phyloP scores from a whole-genome alignment of 1,140 invertebrate genomes.

The Bombus superbus region DNA sequence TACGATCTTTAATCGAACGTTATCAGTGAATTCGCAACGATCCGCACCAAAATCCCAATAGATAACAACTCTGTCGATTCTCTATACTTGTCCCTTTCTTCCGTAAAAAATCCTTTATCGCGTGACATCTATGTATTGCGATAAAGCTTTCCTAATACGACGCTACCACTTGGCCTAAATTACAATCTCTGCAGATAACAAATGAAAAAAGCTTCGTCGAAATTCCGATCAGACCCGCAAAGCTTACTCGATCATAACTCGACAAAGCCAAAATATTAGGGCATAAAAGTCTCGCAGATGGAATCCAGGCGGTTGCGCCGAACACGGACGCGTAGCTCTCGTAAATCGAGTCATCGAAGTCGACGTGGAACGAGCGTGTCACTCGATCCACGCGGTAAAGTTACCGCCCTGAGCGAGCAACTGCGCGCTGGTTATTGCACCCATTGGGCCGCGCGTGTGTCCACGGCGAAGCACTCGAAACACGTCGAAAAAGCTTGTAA shows the following conservation, averaged over 20 bases:
- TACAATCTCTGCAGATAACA: neutral
- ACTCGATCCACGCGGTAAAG: slow-evolving; percentile 9
- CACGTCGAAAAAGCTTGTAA: neutral
- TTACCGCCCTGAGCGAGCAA: neutral
- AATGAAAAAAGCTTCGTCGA: neutral
- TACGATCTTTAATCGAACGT: too few relatives aligned
- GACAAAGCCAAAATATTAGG: neutral
- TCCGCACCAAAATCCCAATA: neutral
- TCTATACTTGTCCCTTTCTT: neutral
- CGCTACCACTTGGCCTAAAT: neutral
- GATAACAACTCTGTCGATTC: neutral
- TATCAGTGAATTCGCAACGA: too few relatives aligned
- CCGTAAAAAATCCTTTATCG: too few relatives aligned
- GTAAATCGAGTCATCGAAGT: slow-evolving; percentile 22
- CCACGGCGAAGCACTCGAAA: neutral
- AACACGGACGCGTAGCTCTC: neutral
- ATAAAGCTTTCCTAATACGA: neutral
- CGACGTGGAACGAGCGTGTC: neutral
- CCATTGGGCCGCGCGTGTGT: neutral
- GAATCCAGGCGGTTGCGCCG: neutral
- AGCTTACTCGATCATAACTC: neutral
- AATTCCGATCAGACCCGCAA: neutral
- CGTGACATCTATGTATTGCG: neutral
- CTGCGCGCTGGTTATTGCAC: slow-evolving; percentile 24
- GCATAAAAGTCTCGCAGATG: neutral